Conservation (phyloP, 2,888 invertebrate species). For the Caenorhabditis macrosperma region DNA sequence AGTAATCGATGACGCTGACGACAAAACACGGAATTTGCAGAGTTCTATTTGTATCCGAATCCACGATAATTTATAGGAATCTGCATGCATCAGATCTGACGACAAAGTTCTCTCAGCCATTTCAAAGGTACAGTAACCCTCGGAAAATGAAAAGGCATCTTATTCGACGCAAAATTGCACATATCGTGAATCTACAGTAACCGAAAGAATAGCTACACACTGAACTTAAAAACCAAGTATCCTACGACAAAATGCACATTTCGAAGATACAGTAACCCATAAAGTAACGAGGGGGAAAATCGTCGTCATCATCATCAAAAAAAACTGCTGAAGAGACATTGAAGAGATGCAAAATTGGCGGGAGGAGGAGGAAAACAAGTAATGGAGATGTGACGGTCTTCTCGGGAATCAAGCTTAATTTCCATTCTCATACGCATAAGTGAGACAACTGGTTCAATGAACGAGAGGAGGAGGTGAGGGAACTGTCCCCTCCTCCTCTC, state of each 20-base stretch:
- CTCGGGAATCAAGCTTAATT: slow-evolving; percentile 17
- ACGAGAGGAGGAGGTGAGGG: too few relatives aligned
- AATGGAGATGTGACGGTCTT: background rate
- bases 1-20: background rate
- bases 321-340: too few relatives aligned
- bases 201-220: background rate
- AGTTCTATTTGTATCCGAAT: too few relatives aligned
- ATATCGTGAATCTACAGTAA: background rate
- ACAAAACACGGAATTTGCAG: background rate
- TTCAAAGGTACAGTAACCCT: too few relatives aligned
- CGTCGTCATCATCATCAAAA: too few relatives aligned
- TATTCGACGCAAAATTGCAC: background rate
- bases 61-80: too few relatives aligned
- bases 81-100: too few relatives aligned
- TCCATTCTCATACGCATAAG: background rate
- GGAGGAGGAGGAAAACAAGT: background rate
- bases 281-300: too few relatives aligned
- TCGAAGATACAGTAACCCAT: too few relatives aligned
- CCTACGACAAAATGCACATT: background rate
- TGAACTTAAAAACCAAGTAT: background rate
- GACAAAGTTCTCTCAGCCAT: too few relatives aligned
- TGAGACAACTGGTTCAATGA: background rate
- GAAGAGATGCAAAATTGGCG: background rate
- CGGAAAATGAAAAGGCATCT: background rate
- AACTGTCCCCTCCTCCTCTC: too few relatives aligned